These are phyloP conservation scores for Hydriomena furcata DNA, from an alignment of 2,888 invertebrate species.

Conservation along the genomic window DNA sequence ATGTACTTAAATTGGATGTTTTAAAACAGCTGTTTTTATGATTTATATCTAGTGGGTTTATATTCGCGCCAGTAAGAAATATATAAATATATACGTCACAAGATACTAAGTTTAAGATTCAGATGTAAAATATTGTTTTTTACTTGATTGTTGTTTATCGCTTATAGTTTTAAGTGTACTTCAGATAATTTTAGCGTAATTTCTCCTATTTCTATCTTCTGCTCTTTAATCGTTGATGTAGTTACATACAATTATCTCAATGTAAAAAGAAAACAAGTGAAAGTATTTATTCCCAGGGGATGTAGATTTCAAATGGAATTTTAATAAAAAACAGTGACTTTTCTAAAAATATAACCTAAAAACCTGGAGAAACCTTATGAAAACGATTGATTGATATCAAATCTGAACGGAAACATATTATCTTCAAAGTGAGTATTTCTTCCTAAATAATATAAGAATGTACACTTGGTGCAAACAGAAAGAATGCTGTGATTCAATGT, in stretches of 20 bases:
- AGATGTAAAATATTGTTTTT: conserved; percentile 1
- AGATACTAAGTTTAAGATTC: not conserved
- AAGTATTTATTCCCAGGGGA: too few species aligned
- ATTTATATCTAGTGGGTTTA: not conserved
- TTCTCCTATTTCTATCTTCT: conserved; percentile 32
- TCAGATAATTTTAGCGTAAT: conserved; percentile 30
- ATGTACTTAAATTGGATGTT: too few species aligned
- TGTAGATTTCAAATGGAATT: too few species aligned
- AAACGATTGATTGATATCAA: too few species aligned
- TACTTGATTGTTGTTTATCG: conserved; percentile 15
- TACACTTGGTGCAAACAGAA: conserved; percentile 50
- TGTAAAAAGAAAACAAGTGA: conserved; percentile 1
- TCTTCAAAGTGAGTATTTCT: conserved; percentile 7
- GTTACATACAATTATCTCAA: conserved; percentile 14
- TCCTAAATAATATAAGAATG: conserved; percentile 41
- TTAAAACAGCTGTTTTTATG: not conserved
- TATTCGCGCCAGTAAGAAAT: not conserved
- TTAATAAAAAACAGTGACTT: too few species aligned
- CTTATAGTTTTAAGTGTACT: conserved; percentile 42
- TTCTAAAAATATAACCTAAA: not conserved
- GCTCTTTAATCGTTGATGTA: conserved; percentile 30
- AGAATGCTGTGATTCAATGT: conserved; percentile 70
- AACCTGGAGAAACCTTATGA: too few species aligned
- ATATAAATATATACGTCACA: conserved; percentile 11
- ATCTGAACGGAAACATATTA: not conserved